Evolutionary conservation across 2,797 vertebrate species (phyloP).

Genomic region (Enteromius thamalakanensis): DNA sequence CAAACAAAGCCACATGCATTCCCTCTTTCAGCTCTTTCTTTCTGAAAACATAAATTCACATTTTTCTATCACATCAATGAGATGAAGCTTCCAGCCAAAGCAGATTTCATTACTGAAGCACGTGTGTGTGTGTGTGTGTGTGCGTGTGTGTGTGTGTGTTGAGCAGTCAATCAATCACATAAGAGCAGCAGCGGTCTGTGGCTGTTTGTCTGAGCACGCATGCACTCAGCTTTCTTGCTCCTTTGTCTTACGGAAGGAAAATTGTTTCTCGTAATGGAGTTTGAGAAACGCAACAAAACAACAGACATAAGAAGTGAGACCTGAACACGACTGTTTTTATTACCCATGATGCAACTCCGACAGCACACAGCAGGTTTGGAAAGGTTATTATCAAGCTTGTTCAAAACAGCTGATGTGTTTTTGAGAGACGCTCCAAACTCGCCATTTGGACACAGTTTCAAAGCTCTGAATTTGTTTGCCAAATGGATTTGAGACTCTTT

Average conservation of each 20-base stretch:
- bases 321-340: background rate
- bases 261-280: slow-evolving; percentile 20
- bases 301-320: background rate
- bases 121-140: slow-evolving; percentile 28
- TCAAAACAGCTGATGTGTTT: slow-evolving; percentile 9
- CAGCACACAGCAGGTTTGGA: background rate
- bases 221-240: slow-evolving; percentile 12
- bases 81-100: slow-evolving; percentile 73
- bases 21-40: slow-evolving; percentile 50
- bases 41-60: slow-evolving; percentile 73
- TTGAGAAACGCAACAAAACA: background rate
- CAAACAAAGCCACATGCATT: background rate
- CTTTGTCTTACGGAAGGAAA: slow-evolving; percentile 1
- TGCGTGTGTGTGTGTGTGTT: slow-evolving; percentile 13
- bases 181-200: slow-evolving; percentile 1
- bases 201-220: slow-evolving; percentile 15
- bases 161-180: slow-evolving; percentile 28
- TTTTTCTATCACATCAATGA: slow-evolving; percentile 75
- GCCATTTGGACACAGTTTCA: background rate
- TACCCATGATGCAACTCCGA: slow-evolving; percentile 9
- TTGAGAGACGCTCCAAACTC: background rate
- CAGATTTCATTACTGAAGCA: slow-evolving; percentile 72
- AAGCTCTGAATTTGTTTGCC: background rate
- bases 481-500: background rate
- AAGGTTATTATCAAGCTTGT: background rate